These are phyloP conservation scores for Taurulus bubalis DNA, from an alignment of 2,113 vertebrate species.

Conservation along the genomic window DNA sequence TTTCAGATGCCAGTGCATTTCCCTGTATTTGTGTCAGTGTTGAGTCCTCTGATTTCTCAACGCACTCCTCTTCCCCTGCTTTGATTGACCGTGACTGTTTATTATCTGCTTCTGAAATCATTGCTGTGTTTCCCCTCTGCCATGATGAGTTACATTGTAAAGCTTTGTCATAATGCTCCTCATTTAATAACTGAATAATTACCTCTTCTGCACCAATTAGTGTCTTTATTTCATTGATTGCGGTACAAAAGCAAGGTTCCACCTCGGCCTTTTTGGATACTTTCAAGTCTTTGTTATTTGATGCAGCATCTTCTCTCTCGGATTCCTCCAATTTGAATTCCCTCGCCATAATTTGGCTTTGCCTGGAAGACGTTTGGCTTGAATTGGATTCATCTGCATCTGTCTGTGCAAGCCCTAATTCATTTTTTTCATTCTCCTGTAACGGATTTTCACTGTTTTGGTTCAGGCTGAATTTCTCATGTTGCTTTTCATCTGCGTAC, in stretches of 20 bases:
- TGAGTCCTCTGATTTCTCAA: conserved; percentile 17
- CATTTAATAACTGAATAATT: conserved; percentile 9
- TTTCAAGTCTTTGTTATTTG: neutral
- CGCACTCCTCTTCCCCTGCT: neutral
- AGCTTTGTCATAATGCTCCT: conserved; percentile 7
- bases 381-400: conserved; percentile 15
- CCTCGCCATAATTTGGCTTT: conserved; percentile 3
- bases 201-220: conserved; percentile 8
- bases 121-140: neutral
- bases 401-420: conserved; percentile 16
- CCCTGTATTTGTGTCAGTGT: conserved; percentile 5
- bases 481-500: conserved; percentile 51
- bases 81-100: conserved; percentile 9
- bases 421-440: conserved; percentile 41
- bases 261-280: conserved; percentile 9
- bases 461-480: conserved; percentile 42
- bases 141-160: neutral
- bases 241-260: neutral
- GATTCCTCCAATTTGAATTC: conserved; percentile 17
- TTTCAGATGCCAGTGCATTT: conserved; percentile 6
- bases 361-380: conserved; percentile 13
- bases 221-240: conserved; percentile 22
- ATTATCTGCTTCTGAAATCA: neutral
- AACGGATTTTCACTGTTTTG: conserved; percentile 45
- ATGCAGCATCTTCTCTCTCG: neutral